Evolutionary conservation across 2,888 invertebrate genomes (phyloP), one percentile per base, ranked within the genome.

Genomic region (Drosophila diplacantha): DNA sequence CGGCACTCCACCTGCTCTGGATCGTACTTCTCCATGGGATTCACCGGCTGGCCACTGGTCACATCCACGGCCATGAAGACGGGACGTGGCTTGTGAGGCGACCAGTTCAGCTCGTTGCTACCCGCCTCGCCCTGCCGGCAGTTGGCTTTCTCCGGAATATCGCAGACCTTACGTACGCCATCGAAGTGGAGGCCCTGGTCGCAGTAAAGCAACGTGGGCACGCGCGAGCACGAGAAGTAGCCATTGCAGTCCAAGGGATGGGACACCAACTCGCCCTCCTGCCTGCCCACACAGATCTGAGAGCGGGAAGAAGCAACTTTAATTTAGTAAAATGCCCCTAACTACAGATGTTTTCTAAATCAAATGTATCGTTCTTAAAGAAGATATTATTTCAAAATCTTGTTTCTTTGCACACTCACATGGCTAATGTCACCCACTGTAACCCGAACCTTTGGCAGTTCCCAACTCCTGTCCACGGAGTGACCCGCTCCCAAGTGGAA

Each of bases 191-290:
- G 62, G 4, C 83, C 84, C 22, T 32, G 38, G 8, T 69, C 68
- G 56, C 87, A 87, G 39, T 76, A 71, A 2, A 71, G 60, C 9
- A 83, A 54, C 7, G 64, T 61, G 1, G 86, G 75, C 5, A 80
- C 53, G 9, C 58, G 18, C 29, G 52, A 34, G 57, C 87, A 87
- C 4, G 71, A 70, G 58, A 84, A 85, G 65, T 80, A 87, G 3
- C 84, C 80, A 16, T 54, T 68, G 44, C 87, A 87, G 35, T 86
- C 84, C 9, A 58, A 18, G 0, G 85, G 86, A 75, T 87, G 85
- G 0, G 83, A 64, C 9, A 85, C 70, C 58, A 83, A 34, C 3
- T 72, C 70, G 9, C 78, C 84, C 9, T 72, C 55, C 4, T 39
- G 20, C 1, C 54, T 57, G 18, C 60, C 66, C 3, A 49, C n/a